A percentile compares a stretch with the other conserved stretches of the same genome.
These are phyloP conservation scores for Passerina amoena DNA, from an alignment of 2,113 vertebrate genomes.

Conservation along the genomic window DNA sequence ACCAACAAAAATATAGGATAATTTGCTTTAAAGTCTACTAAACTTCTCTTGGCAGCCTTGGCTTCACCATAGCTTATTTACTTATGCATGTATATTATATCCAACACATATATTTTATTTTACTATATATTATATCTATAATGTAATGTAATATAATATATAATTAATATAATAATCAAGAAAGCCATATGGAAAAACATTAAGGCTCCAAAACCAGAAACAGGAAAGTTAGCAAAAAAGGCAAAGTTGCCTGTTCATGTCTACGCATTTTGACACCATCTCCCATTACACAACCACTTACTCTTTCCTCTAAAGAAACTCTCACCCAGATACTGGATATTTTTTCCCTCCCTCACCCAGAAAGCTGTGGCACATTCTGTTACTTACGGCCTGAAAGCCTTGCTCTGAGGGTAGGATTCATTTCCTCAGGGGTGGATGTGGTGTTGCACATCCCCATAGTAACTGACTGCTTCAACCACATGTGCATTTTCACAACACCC, in stretches of 20 bases:
- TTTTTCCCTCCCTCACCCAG: neutral
- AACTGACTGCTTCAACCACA: neutral
- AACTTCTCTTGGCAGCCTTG: neutral
- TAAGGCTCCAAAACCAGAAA: neutral
- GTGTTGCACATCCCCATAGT: neutral
- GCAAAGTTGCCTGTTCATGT: neutral
- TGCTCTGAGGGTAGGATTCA: neutral
- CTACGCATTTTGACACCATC: neutral
- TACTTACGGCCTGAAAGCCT: neutral
- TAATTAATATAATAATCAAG: neutral
- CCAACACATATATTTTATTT: neutral
- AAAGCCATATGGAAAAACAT: neutral
- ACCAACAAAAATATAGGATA: neutral
- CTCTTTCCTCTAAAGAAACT: neutral
- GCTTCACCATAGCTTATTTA: neutral
- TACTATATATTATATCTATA: neutral
- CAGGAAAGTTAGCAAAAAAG: neutral
- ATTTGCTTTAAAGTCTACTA: neutral
- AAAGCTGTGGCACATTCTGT: neutral
- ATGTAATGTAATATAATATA: neutral
- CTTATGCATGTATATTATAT: neutral
- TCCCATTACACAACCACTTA: neutral
- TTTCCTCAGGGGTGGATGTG: neutral
- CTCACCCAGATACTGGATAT: neutral
- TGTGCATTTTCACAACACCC: neutral